A percentile compares a stretch with the other conserved stretches of the same genome.
Conservation (phyloP, 2,113 vertebrate species). For the Sylvietta virens region DNA sequence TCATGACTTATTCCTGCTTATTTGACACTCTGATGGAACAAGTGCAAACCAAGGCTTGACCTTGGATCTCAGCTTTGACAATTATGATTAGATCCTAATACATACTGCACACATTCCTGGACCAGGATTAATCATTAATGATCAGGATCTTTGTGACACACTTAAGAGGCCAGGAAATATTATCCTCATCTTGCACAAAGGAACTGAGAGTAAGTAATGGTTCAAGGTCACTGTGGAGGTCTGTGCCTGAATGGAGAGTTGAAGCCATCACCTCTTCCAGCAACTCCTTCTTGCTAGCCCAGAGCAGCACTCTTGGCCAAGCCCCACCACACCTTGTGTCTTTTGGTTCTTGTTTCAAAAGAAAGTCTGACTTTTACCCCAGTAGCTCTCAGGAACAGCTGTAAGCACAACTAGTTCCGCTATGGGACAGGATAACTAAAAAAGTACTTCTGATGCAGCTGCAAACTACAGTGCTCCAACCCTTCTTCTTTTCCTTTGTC, state of each 20-base stretch:
- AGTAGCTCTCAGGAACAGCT: neutral
- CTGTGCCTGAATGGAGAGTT: neutral
- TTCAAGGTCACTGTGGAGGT: neutral
- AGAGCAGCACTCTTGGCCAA: neutral
- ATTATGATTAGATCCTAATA: neutral
- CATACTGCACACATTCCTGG: neutral
- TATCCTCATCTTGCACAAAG: neutral
- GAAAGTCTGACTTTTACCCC: neutral
- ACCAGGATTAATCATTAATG: neutral
- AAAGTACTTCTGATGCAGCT: neutral
- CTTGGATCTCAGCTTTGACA: neutral
- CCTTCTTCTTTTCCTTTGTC: neutral
- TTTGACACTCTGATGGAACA: neutral
- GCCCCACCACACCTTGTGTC: neutral
- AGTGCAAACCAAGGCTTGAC: neutral
- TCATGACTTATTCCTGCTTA: neutral
- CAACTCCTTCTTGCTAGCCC: neutral
- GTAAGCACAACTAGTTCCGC: neutral
- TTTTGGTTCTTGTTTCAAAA: neutral
- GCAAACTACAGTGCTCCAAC: neutral
- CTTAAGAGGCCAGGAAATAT: neutral
- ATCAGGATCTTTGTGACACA: neutral
- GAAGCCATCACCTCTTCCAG: neutral
- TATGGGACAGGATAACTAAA: neutral
- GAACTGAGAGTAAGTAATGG: neutral